Conservation (phyloP, 2,113 vertebrate species). For the Mus pahari region DNA sequence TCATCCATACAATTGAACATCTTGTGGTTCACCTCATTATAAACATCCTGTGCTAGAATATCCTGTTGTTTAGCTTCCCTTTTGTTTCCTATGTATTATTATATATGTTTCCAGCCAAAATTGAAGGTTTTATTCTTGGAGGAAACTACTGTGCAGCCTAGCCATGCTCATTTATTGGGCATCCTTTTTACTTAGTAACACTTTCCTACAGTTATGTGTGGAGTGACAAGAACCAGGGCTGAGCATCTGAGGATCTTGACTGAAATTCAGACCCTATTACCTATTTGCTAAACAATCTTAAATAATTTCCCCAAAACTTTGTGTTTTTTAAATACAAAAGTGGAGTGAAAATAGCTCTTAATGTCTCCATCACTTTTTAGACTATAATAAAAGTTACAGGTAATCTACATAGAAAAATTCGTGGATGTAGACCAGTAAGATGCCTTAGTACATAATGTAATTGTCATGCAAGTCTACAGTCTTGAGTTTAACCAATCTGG, state of each 20-base stretch:
- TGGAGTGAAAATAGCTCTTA: neutral
- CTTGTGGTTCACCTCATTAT: neutral
- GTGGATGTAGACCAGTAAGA: neutral
- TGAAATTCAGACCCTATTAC: neutral
- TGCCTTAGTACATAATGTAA: neutral
- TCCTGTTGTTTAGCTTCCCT: neutral
- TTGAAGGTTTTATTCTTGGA: neutral
- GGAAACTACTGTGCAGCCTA: neutral
- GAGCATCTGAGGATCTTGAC: neutral
- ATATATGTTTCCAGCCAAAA: neutral
- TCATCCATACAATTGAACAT: neutral
- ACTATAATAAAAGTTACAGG: neutral
- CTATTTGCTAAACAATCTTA: neutral
- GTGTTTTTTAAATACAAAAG: conserved; percentile 1
- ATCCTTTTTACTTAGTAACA: neutral
- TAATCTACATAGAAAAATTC: neutral
- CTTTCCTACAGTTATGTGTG: neutral
- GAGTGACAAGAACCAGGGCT: neutral
- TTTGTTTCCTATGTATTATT: neutral
- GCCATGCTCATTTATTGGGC: neutral
- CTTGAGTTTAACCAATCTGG: neutral
- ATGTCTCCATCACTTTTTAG: neutral
- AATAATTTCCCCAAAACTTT: neutral
- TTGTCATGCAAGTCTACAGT: neutral
- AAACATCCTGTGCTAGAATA: neutral